phyloP scores from a whole-genome alignment of 2,797 vertebrate genomes.

The Jordanella pulchra region DNA sequence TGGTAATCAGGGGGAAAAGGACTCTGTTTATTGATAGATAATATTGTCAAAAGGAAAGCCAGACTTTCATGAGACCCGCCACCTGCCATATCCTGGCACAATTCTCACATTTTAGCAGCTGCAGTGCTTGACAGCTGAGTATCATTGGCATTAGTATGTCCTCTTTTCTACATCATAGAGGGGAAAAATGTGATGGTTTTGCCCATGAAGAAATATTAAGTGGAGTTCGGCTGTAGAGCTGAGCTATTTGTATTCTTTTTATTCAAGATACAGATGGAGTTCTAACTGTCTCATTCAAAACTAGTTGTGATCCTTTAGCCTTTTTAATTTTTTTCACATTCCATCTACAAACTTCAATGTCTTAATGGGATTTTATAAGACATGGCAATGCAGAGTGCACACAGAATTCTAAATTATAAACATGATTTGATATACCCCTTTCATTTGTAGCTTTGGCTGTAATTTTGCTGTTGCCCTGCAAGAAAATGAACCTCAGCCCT shows the following conservation, averaged over 20 bases:
- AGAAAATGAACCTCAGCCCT: too few relatives aligned
- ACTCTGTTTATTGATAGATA: slow-evolving; percentile 5
- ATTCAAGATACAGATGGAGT: neutral
- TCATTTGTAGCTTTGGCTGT: neutral
- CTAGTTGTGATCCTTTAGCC: neutral
- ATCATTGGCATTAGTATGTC: neutral
- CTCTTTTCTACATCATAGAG: neutral
- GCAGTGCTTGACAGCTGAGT: neutral
- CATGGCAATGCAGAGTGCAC: neutral
- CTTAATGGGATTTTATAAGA: neutral
- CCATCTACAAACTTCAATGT: neutral
- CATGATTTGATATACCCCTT: neutral
- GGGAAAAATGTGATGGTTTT: neutral
- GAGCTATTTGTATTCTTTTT: neutral
- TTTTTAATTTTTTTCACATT: neutral
- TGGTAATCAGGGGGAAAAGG: neutral
- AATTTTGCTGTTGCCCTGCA: neutral
- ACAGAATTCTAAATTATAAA: neutral
- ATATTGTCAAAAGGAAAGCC: slow-evolving; percentile 8
- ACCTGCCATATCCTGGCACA: slow-evolving; percentile 22
- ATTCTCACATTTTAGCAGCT: slow-evolving; percentile 11
- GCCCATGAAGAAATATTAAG: neutral
- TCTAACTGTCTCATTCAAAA: too few relatives aligned
- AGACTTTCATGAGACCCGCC: slow-evolving; percentile 9
- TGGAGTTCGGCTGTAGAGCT: neutral